Conservation (phyloP, 2,113 vertebrate genomes). For the Perognathus longimembris region DNA sequence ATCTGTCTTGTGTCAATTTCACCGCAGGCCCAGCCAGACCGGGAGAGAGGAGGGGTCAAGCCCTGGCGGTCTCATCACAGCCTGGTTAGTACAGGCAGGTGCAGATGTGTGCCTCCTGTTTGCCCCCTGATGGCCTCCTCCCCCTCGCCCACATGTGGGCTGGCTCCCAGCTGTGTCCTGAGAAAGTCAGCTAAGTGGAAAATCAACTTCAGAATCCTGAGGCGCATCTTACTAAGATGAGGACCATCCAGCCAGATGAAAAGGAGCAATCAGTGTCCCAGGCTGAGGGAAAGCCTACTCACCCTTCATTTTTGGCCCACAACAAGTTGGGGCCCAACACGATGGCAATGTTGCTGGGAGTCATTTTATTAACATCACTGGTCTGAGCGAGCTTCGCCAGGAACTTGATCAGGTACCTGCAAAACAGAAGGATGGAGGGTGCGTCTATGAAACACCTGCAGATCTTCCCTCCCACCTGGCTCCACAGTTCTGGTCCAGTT, state of each 20-base stretch:
- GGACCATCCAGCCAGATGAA: not conserved
- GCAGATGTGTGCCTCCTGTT: not conserved
- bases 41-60: not conserved
- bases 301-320: conserved; percentile 98
- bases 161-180: not conserved
- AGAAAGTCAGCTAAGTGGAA: not conserved
- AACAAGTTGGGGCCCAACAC: conserved; percentile 98
- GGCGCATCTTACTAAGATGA: not conserved
- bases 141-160: no score
- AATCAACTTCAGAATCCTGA: not conserved
- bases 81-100: no score
- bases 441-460: not conserved
- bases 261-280: not conserved
- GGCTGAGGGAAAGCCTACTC: conserved; percentile 71
- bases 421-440: conserved; percentile 27
- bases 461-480: not conserved
- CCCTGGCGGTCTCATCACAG: no score
- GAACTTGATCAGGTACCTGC: conserved; percentile 98
- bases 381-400: conserved; percentile 96
- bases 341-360: conserved; percentile 97
- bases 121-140: no score
- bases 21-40: not conserved
- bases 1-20: not conserved
- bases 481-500: not conserved
- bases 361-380: conserved; percentile 98